phyloP scores from a whole-genome alignment of 2,888 invertebrate species.

The Andrena minutula region DNA sequence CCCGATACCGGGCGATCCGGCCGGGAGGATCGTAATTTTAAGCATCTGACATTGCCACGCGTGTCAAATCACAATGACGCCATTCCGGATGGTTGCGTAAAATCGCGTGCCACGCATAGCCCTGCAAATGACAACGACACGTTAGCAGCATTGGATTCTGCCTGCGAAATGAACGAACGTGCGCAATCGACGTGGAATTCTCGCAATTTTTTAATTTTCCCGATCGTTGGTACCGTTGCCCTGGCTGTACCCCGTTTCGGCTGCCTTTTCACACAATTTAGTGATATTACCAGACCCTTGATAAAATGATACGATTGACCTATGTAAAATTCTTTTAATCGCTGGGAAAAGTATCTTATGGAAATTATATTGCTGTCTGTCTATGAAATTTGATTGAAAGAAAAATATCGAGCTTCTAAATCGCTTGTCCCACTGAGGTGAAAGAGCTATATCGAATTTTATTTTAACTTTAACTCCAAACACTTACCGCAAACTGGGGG shows the following conservation, averaged over 20 bases:
- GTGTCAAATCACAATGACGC: constrained; percentile 41
- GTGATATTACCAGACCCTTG: too few relatives aligned
- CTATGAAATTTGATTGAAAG: background rate
- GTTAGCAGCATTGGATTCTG: background rate
- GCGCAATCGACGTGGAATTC: too few relatives aligned
- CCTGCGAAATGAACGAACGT: background rate
- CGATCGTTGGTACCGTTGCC: too few relatives aligned
- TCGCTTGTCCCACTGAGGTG: too few relatives aligned
- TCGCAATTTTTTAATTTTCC: too few relatives aligned
- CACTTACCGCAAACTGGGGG: too few relatives aligned
- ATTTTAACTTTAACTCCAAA: too few relatives aligned
- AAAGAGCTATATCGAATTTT: too few relatives aligned
- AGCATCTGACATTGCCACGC: constrained; percentile 64
- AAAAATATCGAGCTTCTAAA: background rate
- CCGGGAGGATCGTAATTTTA: constrained; percentile 48
- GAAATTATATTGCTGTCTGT: background rate
- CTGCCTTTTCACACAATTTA: too few relatives aligned
- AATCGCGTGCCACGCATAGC: constrained; percentile 28
- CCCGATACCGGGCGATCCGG: constrained; percentile 28
- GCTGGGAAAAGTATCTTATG: background rate
- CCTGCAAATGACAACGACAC: constrained; percentile 44
- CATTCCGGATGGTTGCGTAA: constrained; percentile 31
- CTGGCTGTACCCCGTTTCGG: too few relatives aligned
- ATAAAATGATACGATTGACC: too few relatives aligned
- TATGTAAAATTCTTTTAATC: too few relatives aligned